Base-by-base conservation (phyloP, 2,888 invertebrate species). In the Celastrina argiolus region DNA sequence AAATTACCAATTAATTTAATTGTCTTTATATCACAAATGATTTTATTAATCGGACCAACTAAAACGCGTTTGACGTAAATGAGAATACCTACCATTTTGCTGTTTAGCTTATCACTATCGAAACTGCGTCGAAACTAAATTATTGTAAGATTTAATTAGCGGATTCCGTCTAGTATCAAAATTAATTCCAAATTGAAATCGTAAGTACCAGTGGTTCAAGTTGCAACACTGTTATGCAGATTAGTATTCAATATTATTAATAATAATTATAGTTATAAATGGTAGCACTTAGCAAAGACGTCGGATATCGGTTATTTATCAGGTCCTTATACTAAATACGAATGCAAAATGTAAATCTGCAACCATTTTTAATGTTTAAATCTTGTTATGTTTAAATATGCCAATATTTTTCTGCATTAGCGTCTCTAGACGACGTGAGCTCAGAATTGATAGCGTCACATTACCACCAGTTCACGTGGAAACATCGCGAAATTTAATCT, bases 331-430 rank as follows among this genome's bases (percentile, higher is more conserved):
- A 28, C 28, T 83, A 84, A 84, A 84, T 81, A 80, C 76, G 75
- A 78, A 73, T 68, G 69, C 74, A 70, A 74, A 73, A 66, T 63
- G 68, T 63, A 67, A 74, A 74, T 71, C 69, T 63, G 68, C 68
- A 65, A 69, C 69, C 71, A 67, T 69, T 78, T 80, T 81, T 77
- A 78, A 78, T 74, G 77, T 73, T 78, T 79, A 77, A 80, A 81
- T 82, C 81, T 80, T 79, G 79, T 76, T 79, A 81, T 84, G 82
- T 67, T 68, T 66, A 66, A 71, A 68, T 70, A 78, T 77, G 61
- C 39, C 36, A 79, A 84, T 87, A 87, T 83, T 80, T 87, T 81
- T 80, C 74, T 77, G 84, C 73, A 82, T 86, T 84, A 84, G 76
- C 74, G 74, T 78, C 78, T 78, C 72, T 74, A 73, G 72, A 70